phyloP scores from a whole-genome alignment of 1,140 invertebrate species.

The Tetramorium simillimum region DNA sequence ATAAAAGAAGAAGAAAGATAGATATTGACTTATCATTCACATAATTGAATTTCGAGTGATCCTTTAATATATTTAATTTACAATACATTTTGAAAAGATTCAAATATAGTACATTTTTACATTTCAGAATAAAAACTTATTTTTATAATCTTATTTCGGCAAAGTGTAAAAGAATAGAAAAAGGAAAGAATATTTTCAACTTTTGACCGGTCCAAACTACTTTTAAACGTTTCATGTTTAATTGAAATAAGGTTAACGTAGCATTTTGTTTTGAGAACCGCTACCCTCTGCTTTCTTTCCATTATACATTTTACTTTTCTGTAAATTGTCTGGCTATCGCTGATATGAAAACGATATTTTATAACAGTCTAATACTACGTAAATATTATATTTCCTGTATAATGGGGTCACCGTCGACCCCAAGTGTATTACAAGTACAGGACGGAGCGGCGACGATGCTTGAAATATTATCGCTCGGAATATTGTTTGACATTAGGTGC shows the following conservation, averaged over 20 bases:
- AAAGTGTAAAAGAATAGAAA: background rate
- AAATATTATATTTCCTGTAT: slow-evolving; percentile 15
- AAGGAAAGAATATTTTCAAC: background rate
- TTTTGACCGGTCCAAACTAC: background rate
- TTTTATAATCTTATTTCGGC: background rate
- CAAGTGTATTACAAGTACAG: slow-evolving; percentile 36
- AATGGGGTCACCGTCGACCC: background rate
- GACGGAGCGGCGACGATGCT: slow-evolving; percentile 10
- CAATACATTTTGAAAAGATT: background rate
- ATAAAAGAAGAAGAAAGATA: background rate
- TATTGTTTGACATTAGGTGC: slow-evolving; percentile 70
- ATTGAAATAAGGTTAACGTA: background rate
- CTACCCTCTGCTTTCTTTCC: background rate
- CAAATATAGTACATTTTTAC: background rate
- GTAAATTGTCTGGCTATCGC: background rate
- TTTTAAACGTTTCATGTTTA: background rate
- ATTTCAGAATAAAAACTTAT: background rate
- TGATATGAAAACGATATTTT: slow-evolving; percentile 8
- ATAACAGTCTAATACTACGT: slow-evolving; percentile 5
- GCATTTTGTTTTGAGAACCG: background rate
- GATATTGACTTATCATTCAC: background rate
- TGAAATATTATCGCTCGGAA: slow-evolving; percentile 16
- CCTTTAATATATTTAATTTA: background rate
- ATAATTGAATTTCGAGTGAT: background rate
- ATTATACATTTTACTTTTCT: background rate